Evolutionary conservation across 2,113 vertebrate species (phyloP), one percentile per base, ranked within the genome.

Genomic region (Lucifuga dentata): DNA sequence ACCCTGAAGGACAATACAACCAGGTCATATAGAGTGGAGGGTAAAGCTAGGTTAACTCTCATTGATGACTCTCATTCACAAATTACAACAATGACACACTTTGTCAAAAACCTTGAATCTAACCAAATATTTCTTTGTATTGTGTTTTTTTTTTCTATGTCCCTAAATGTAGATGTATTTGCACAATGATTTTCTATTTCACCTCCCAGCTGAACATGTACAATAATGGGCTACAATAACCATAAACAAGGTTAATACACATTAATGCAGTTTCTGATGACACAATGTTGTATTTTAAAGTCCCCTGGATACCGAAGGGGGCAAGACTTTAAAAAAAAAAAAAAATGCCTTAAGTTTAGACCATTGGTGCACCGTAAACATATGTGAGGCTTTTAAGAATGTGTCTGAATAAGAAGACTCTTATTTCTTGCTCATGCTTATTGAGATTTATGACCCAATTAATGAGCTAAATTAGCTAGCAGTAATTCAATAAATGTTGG

Each of bases 381-480:
- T 15, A 19, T 8, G 17, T 15, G n/a, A 6, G 44, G 8, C 9
- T 39, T 33, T 1, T 20, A 35, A 74, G 36, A 17, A 39, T 49
- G 23, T 16, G 16, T 35, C 32, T 19, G 43, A 63, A 16, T 11
- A 35, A 23, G 26, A 21, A 40, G 21, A 38, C 9, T 32, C 63
- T 51, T 59, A 8, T 24, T 57, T 64, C 29, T 23, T 13, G 21
- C 5, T 21, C 21, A 20, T 59, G 49, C 45, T 65, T 36, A 33
- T 40, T 20, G 12, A 71, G 48, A 63, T 49, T 19, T 35, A 46
- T 39, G 12, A 62, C 20, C 15, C 24, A 57, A 70, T 76, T 78
- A 70, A 6, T 39, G 40, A 38, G 35, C 32, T 29, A 16, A 40
- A 73, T 70, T 49, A 73, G 41, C 41, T 15, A 0, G 23, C 20